phyloP scores from a whole-genome alignment of 2,888 invertebrate genomes.

The Troides oblongomaculatus region DNA sequence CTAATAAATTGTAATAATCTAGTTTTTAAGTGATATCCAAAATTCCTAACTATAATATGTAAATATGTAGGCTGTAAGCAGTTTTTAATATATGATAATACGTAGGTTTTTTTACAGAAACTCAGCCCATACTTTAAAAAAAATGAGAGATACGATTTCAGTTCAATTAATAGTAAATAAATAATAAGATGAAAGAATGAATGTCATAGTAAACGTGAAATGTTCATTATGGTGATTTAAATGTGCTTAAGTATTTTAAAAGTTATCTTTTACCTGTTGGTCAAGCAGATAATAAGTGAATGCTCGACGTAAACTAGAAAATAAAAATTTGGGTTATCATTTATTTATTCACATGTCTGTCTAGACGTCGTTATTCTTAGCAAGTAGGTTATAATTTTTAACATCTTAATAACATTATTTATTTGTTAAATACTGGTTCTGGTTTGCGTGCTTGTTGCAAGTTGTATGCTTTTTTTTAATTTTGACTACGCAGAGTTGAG shows the following conservation, averaged over 20 bases:
- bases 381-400: constrained; percentile 14
- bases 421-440: neutral
- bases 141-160: neutral
- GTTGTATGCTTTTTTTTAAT: no score
- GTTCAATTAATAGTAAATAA: neutral
- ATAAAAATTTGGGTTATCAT: constrained; percentile 19
- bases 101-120: no score
- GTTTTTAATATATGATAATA: no score
- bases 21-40: no score
- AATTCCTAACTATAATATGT: no score
- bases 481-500: no score
- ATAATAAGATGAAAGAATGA: neutral
- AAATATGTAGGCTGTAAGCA: no score
- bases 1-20: no score
- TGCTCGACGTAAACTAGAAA: constrained; percentile 1
- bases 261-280: neutral
- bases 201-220: constrained; percentile 1
- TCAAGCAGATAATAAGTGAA: constrained; percentile 8
- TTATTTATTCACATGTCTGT: constrained; percentile 28
- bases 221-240: constrained; percentile 3
- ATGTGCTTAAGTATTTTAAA: constrained; percentile 8
- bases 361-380: constrained; percentile 18
- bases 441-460: neutral
- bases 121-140: neutral
- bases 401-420: neutral